phyloP scores from a whole-genome alignment of 2,888 invertebrate genomes.

The Agonum fuliginosum region DNA sequence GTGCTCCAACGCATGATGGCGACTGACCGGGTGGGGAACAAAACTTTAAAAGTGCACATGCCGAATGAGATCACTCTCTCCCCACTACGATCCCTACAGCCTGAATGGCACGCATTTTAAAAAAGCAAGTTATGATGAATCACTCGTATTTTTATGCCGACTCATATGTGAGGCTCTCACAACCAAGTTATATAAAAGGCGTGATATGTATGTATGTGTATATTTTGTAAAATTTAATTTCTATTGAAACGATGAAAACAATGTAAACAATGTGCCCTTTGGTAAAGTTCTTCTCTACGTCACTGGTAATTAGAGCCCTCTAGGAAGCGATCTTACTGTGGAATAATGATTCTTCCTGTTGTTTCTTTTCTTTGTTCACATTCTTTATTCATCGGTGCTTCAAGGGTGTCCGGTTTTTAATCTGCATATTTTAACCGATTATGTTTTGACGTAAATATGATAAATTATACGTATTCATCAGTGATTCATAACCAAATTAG shows the following conservation, averaged over 20 bases:
- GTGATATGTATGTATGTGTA: too few species aligned
- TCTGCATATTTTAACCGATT: conserved; percentile 35
- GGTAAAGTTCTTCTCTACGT: background rate
- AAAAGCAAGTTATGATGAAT: too few species aligned
- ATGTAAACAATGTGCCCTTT: background rate
- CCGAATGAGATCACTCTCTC: too few species aligned
- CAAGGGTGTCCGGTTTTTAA: conserved; percentile 13
- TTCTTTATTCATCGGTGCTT: conserved; percentile 29
- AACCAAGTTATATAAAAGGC: too few species aligned
- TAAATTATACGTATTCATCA: conserved; percentile 20
- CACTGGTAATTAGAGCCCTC: background rate
- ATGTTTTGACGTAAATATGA: conserved; percentile 10
- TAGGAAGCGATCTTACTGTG: conserved; percentile 6
- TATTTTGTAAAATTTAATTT: background rate
- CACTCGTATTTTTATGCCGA: too few species aligned
- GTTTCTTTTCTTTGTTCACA: conserved; percentile 23
- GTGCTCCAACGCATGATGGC: too few species aligned
- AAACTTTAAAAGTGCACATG: too few species aligned
- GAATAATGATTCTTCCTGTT: background rate
- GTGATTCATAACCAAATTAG: conserved; percentile 24
- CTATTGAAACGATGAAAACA: background rate
- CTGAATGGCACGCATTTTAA: too few species aligned
- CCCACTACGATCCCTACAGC: too few species aligned
- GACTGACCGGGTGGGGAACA: too few species aligned
- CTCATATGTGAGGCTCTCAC: too few species aligned